phyloP scores from a whole-genome alignment of 2,113 vertebrate species.

The Halichoerus grypus region DNA sequence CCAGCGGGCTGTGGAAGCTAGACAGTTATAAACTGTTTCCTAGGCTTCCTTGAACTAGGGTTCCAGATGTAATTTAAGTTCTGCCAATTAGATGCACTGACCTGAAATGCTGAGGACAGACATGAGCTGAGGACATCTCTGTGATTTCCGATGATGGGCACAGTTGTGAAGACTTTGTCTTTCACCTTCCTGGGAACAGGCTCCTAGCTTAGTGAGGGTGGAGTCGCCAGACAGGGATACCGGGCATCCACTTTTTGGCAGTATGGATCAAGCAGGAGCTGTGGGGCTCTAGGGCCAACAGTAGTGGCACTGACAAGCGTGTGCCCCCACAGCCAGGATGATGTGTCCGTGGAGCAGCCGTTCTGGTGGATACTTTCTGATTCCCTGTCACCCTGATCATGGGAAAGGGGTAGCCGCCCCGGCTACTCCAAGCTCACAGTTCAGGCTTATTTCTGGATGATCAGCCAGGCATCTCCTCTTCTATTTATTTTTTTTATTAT shows the following conservation, averaged over 20 bases:
- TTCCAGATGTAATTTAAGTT: not conserved
- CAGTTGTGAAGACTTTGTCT: not conserved
- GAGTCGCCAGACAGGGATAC: not conserved
- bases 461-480: not conserved
- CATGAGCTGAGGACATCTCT: not conserved
- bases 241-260: too few species aligned
- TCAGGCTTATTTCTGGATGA: not conserved
- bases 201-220: not conserved
- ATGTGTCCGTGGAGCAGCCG: not conserved
- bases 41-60: not conserved
- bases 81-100: not conserved
- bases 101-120: not conserved
- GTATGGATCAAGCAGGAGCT: not conserved
- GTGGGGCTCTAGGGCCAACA: not conserved
- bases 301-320: not conserved
- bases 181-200: not conserved
- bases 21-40: not conserved
- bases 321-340: not conserved
- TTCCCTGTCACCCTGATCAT: not conserved
- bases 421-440: not conserved
- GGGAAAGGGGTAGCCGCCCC: not conserved
- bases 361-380: not conserved
- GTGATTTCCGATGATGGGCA: not conserved
- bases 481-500: not conserved
- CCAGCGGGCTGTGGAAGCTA: not conserved